phyloP scores from a whole-genome alignment of 1,140 invertebrate genomes.

The Zaprionus gabonicus region DNA sequence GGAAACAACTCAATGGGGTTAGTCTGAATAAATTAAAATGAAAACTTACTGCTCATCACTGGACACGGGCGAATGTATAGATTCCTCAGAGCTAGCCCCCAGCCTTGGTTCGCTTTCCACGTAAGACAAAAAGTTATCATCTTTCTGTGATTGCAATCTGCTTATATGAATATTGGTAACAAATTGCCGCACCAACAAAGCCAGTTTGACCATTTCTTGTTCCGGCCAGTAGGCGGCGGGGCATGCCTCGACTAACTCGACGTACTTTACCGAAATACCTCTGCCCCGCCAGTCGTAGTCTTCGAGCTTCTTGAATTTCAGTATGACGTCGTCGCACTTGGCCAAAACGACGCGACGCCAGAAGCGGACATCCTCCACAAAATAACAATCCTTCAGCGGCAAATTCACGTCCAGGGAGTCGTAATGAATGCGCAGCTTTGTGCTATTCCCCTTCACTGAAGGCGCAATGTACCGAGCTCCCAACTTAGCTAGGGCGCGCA shows the following conservation, averaged over 20 bases:
- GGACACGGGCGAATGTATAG: constrained; percentile 32
- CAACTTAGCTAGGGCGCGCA: constrained; percentile 51
- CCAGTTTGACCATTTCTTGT: constrained; percentile 56
- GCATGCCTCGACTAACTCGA: constrained; percentile 69
- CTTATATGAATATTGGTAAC: constrained; percentile 57
- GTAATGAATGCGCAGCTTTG: constrained; percentile 59
- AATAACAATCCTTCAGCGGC: constrained; percentile 67
- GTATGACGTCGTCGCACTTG: constrained; percentile 47
- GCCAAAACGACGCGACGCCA: constrained; percentile 72
- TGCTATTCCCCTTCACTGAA: constrained; percentile 36
- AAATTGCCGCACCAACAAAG: constrained; percentile 36
- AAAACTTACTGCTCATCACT: constrained; percentile 48
- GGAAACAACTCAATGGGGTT: not conserved
- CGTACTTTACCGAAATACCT: constrained; percentile 64
- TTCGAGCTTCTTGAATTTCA: constrained; percentile 44
- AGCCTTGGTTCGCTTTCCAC: constrained; percentile 30
- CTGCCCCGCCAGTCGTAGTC: constrained; percentile 66
- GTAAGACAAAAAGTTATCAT: constrained; percentile 29
- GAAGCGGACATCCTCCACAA: constrained; percentile 50
- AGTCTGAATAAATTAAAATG: not conserved
- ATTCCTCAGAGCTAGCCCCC: constrained; percentile 47
- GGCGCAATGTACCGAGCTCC: constrained; percentile 31
- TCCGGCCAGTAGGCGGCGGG: constrained; percentile 65
- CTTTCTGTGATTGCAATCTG: constrained; percentile 58
- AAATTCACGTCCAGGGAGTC: constrained; percentile 63